Conservation (phyloP, 2,888 invertebrate species). For the Ditula angustiorana region DNA sequence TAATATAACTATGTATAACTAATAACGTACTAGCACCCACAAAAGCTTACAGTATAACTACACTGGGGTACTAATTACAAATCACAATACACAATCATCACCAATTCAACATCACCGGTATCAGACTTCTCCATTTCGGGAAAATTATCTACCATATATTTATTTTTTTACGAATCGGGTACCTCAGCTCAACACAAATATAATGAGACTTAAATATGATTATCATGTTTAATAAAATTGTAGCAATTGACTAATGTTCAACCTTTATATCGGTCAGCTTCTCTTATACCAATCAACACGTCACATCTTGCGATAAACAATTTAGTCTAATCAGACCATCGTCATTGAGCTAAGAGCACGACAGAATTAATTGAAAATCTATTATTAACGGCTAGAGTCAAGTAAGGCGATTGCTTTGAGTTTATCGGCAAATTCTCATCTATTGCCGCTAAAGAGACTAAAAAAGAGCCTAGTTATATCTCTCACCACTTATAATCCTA, state of each 20-base stretch:
- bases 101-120: no score
- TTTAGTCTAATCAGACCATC: constrained; percentile 35
- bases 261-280: constrained; percentile 13
- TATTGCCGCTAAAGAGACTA: neutral
- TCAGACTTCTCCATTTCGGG: constrained; percentile 34
- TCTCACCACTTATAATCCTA: neutral
- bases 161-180: constrained; percentile 2
- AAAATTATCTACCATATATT: constrained; percentile 30
- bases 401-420: constrained; percentile 19
- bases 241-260: constrained; percentile 1
- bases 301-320: constrained; percentile 7
- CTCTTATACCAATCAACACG: constrained; percentile 1
- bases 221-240: neutral
- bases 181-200: constrained; percentile 13
- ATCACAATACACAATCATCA: constrained; percentile 37
- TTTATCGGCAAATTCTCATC: constrained; percentile 1
- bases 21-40: constrained; percentile 38
- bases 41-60: constrained; percentile 37
- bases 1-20: constrained; percentile 28
- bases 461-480: neutral
- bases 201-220: neutral
- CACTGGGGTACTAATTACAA: constrained; percentile 38
- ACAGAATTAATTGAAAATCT: constrained; percentile 19
- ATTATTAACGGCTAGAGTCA: neutral
- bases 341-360: constrained; percentile 28